Percentiles rank a stretch among this genome's conserved stretches.
phyloP scores from a whole-genome alignment of 1,140 invertebrate species.

The Brevipalpus yothersi region DNA sequence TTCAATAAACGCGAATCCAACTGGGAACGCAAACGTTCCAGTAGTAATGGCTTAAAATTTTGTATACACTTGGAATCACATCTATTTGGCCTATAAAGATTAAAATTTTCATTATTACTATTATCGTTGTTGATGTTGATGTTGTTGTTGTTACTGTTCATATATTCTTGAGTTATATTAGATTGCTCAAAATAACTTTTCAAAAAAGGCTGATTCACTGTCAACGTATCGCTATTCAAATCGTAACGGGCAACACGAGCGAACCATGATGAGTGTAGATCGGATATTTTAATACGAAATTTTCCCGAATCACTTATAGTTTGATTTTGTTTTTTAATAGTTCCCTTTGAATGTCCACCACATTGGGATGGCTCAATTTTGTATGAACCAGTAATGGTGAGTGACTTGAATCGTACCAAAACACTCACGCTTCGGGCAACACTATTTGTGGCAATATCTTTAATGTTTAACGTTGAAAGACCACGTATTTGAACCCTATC shows the following conservation, averaged over 20 bases:
- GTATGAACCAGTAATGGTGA: conserved; percentile 7
- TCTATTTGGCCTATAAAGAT: not conserved
- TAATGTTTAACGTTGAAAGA: conserved; percentile 6
- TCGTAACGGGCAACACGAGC: conserved; percentile 4
- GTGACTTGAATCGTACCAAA: conserved; percentile 6
- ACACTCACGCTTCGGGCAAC: conserved; percentile 6
- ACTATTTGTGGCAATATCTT: conserved; percentile 11
- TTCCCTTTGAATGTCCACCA: not conserved
- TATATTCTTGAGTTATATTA: not conserved
- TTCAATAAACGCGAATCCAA: not conserved
- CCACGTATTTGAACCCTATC: conserved; percentile 5
- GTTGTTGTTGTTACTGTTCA: not conserved
- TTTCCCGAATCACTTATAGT: conserved; percentile 8
- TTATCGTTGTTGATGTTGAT: no score
- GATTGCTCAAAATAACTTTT: not conserved
- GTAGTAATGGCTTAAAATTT: not conserved
- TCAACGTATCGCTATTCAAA: not conserved
- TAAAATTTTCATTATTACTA: not conserved
- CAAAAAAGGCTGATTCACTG: not conserved
- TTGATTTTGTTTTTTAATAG: not conserved
- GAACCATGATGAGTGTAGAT: conserved; percentile 7
- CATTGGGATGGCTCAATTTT: not conserved
- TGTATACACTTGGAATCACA: not conserved
- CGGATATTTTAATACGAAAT: conserved; percentile 5
- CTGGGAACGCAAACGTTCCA: not conserved